Evolutionary conservation across 2,113 vertebrate genomes (phyloP).

Genomic region (Callaeas wilsoni): DNA sequence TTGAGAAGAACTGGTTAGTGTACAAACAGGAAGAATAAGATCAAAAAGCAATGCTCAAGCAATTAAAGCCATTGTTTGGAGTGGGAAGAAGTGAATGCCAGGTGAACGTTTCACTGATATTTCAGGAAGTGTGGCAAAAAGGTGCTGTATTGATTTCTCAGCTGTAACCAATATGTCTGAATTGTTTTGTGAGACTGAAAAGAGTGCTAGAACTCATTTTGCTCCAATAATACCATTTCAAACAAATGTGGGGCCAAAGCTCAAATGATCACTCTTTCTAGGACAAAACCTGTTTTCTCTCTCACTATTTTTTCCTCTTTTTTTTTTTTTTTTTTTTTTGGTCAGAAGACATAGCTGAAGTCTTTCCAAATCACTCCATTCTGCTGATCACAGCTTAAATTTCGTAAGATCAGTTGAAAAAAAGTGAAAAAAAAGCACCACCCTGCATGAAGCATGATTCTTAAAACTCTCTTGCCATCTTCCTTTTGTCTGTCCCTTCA

Average conservation of each 20-base stretch:
- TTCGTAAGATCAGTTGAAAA: neutral
- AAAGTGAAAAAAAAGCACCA: neutral
- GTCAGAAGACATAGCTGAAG: neutral
- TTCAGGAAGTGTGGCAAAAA: neutral
- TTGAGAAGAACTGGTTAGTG: neutral
- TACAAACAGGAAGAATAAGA: neutral
- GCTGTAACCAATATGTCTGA: neutral
- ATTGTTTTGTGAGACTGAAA: neutral
- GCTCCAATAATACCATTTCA: neutral
- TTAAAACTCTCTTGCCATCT: neutral
- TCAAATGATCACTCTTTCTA: neutral
- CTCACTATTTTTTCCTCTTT: accelerated
- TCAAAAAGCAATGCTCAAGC: neutral
- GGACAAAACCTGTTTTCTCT: neutral
- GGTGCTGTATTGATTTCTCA: neutral
- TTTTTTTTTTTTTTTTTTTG: neutral
- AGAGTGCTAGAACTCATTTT: neutral
- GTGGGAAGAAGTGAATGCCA: neutral
- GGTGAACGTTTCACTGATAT: neutral
- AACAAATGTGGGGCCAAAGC: neutral
- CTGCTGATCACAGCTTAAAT: neutral
- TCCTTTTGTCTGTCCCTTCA: neutral
- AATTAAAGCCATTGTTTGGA: neutral
- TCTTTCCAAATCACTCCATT: neutral
- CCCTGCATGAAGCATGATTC: neutral